Evolutionary conservation across 2,113 vertebrate genomes (phyloP), one percentile per base, ranked within the genome.

Genomic region (Meriones unguiculatus): DNA sequence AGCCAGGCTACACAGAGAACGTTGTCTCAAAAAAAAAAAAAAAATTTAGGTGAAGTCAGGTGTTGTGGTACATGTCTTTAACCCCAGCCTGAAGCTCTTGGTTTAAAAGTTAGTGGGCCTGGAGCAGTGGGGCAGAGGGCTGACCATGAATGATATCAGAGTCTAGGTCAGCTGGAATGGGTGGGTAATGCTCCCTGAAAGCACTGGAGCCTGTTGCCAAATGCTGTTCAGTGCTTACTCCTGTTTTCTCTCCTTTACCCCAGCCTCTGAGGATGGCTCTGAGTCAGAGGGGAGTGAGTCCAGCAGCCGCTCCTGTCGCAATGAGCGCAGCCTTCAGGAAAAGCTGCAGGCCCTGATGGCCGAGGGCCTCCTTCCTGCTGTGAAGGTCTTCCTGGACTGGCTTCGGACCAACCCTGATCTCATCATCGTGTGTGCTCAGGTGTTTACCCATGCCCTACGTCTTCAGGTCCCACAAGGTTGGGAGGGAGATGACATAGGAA

Each of bases 381-480:
- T 99, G 92, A 99, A 99, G 97, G 99, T 99, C 95, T 99, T 99
- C 96, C 96, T 99, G 88, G 99, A 99, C 97, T 99, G 99, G 99
- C 98, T 99, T 46, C 98, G 99, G 92, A 99, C 99, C 32, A 99
- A 99, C 98, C 99, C 99, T 0, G 99, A 99, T 97, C 99, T 99
- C 96, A 99, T 99, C 92, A 98, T 99, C 73, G 99, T 99, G 99
- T 99, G 99, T 93, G 99, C 99, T 0, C 99, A 99, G 99, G 99
- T 99, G 96, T 92, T 67, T 17, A 1, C 7, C 7, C 9, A 14
- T 1, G 3, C 67, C 22, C 35, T 2, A 69, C 41, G 46, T 62
- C 35, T 52, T 50, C 80, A 32, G 69, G 62, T 1, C 17, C 54
- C 38, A 10, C 32, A 50, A 15, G 59, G 7, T 4, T n/a, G 28